Percentiles rank a stretch among this genome's conserved stretches.
Conservation (phyloP, 2,797 vertebrate genomes). For the Amazona ochrocephala region DNA sequence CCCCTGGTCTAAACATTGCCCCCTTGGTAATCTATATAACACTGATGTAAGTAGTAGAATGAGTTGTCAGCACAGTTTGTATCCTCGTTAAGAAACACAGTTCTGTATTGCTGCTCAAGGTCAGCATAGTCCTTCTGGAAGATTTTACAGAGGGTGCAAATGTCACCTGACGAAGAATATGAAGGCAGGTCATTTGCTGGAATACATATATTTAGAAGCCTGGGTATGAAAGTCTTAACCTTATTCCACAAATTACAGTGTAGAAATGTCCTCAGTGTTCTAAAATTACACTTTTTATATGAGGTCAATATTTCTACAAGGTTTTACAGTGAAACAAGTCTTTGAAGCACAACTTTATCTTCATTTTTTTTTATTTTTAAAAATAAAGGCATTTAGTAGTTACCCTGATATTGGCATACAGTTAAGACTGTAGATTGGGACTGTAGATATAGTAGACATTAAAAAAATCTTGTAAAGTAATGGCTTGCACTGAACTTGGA, state of each 20-base stretch:
- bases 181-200: background rate
- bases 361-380: background rate
- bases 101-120: slow-evolving; percentile 33
- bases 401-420: background rate
- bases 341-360: background rate
- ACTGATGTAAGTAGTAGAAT: slow-evolving; percentile 3
- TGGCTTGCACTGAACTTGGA: background rate
- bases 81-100: background rate
- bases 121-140: slow-evolving; percentile 27
- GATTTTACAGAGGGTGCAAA: background rate
- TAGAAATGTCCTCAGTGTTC: background rate
- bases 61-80: slow-evolving; percentile 17
- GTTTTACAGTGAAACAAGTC: background rate
- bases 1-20: slow-evolving; percentile 14
- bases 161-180: background rate
- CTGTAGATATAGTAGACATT: background rate
- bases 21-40: slow-evolving; percentile 16
- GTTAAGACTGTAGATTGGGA: fast-evolving
- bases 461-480: background rate
- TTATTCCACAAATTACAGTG: slow-evolving; percentile 34
- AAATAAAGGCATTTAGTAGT: background rate
- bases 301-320: background rate
- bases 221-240: background rate
- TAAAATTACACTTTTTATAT: background rate
- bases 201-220: slow-evolving; percentile 5